Percentiles rank a stretch among this genome's conserved stretches.
Conservation (phyloP, 2,797 vertebrate species). For the Amblyraja radiata region DNA sequence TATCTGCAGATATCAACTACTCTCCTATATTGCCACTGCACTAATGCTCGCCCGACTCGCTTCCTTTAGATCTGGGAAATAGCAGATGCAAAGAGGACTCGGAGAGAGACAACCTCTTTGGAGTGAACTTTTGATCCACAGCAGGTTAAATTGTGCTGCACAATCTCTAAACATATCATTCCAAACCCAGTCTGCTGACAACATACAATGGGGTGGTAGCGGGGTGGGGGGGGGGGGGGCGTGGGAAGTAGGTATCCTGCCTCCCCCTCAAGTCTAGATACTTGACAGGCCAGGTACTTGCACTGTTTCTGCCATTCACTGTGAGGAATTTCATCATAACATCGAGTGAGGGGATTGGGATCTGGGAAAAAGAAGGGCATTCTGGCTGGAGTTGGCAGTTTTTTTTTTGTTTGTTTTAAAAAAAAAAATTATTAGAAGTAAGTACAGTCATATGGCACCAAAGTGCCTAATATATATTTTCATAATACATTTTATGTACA, state of each 20-base stretch:
- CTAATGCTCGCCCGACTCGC: background rate
- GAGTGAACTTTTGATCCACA: background rate
- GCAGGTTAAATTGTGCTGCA: background rate
- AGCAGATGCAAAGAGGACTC: background rate
- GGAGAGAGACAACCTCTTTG: background rate
- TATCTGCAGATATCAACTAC: background rate
- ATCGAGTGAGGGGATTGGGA: too few species aligned
- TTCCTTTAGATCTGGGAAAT: background rate
- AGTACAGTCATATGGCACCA: too few species aligned
- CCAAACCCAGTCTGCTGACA: background rate
- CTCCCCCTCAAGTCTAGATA: too few species aligned
- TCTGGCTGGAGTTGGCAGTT: background rate
- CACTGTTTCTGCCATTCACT: background rate
- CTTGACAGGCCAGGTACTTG: too few species aligned
- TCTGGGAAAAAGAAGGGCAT: background rate
- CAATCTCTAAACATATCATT: background rate
- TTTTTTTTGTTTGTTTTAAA: too few species aligned
- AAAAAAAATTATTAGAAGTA: too few species aligned
- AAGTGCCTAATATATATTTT: too few species aligned
- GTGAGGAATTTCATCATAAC: background rate
- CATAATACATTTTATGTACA: too few species aligned
- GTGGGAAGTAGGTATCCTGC: background rate
- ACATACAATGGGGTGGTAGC: too few species aligned
- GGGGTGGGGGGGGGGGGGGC: background rate
- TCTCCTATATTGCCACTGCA: background rate